phyloP scores from a whole-genome alignment of 2,113 vertebrate genomes.

The Bubalus kerabau region DNA sequence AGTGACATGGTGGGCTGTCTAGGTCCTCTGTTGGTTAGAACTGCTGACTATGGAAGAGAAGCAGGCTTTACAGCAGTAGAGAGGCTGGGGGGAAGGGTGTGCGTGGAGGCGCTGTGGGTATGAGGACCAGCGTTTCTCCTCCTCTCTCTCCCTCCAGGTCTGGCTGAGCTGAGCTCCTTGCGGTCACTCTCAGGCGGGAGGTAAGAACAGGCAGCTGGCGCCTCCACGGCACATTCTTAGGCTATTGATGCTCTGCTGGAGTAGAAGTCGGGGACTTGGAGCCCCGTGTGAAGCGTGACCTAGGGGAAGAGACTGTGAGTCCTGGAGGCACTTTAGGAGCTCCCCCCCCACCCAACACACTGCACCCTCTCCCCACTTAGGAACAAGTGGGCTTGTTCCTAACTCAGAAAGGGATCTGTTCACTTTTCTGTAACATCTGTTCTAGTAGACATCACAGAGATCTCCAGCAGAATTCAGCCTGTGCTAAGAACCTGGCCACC shows the following conservation, averaged over 20 bases:
- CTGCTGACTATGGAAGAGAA: constrained; percentile 64
- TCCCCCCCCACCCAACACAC: accelerated
- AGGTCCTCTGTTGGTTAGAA: constrained; percentile 66
- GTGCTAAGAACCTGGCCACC: neutral
- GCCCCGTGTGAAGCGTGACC: constrained; percentile 96
- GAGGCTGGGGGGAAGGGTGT: neutral
- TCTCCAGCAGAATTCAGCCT: neutral
- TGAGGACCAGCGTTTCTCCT: neutral
- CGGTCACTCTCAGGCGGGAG: neutral
- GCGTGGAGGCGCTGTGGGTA: neutral
- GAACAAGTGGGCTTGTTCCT: neutral
- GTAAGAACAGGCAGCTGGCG: constrained; percentile 65
- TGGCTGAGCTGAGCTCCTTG: neutral
- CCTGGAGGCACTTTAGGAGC: neutral
- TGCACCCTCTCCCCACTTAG: neutral
- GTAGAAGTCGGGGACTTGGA: constrained; percentile 96
- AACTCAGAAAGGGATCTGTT: neutral
- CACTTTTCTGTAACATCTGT: neutral
- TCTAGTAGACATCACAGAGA: neutral
- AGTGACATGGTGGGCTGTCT: constrained; percentile 63
- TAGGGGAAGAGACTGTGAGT: constrained; percentile 66
- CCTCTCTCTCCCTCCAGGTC: neutral
- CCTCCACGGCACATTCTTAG: constrained; percentile 54
- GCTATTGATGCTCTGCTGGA: constrained; percentile 84
- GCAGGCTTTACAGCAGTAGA: constrained; percentile 49